phyloP scores from a whole-genome alignment of 2,797 vertebrate genomes.

The Hypotaenidia philippensis region DNA sequence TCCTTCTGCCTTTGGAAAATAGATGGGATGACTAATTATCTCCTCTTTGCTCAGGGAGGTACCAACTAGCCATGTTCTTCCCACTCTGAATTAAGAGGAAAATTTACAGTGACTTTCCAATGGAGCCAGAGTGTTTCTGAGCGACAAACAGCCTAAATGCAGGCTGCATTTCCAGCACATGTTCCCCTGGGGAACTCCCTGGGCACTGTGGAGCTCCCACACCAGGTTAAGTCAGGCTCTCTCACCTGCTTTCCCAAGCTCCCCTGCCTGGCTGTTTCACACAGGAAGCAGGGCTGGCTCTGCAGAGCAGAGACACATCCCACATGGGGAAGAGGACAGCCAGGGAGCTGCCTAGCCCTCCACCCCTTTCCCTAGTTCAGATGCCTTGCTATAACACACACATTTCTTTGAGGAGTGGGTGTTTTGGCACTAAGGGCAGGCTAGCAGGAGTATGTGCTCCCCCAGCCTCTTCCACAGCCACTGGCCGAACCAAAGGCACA shows the following conservation, averaged over 20 bases:
- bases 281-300: background rate
- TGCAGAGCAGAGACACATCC: background rate
- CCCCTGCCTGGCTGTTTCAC: background rate
- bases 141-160: background rate
- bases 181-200: background rate
- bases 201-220: fast-evolving
- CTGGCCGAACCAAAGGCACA: fast-evolving
- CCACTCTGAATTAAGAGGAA: background rate
- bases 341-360: background rate
- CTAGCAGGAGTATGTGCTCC: background rate
- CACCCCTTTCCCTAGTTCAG: background rate
- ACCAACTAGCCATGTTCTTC: background rate
- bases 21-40: background rate
- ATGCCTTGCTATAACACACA: fast-evolving
- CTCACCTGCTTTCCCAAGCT: background rate
- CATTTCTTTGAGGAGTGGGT: background rate
- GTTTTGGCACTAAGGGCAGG: background rate
- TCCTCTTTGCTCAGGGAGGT: background rate
- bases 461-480: too few relatives aligned
- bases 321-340: background rate
- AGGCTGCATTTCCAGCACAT: background rate
- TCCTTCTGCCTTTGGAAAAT: background rate
- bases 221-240: background rate
- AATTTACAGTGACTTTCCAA: background rate
- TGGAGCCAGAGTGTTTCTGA: background rate